Evolutionary conservation across 2,888 invertebrate species (phyloP), one percentile per base, ranked within the genome.

Genomic region (Nemotelus pantherinus): DNA sequence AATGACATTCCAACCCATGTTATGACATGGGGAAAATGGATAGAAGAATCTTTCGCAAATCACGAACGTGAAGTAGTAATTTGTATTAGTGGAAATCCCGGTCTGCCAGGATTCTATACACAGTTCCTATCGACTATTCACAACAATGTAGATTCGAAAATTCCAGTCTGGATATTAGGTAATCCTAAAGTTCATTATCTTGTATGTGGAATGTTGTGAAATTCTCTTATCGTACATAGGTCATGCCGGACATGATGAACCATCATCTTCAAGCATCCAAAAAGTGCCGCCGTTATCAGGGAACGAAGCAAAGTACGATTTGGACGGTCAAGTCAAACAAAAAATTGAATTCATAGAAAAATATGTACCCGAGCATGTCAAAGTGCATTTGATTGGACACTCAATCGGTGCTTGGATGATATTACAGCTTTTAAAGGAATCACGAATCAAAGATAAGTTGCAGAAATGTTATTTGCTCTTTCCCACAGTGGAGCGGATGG

Each of bases 321-420:
- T 98, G 70, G 87, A 92, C 79, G 96, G 94, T 48, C 97, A 98
- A 89, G 80, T 86, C 1, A 82, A 82, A 25, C 86, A 87, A 76
- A 87, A 87, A 81, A 78, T 84, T 2, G 86, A 86, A 72, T 94
- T 97, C 84, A 92, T 97, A 77, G 88, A 91, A 81, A 90, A 91
- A 81, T 91, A 91, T 84, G 89, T 96, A 80, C 94, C 95, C 76
- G 86, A 89, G 80, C 89, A 91, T 83, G 91, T 92, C n/a, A 92
- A 90, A 84, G 85, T 98, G 58, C 93, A 95, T 85, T 87, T 97
- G 57, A 90, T 97, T 81, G 96, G 95, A 2, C 97, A 98, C 89
- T 97, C 97, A 0, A 95, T 97, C 83, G 98, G 98, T 3, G 90
- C 93, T 75, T 95, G 96, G 91, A 92, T 96, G 83, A 90, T 92